Percentiles rank a stretch among this genome's conserved stretches.
These are phyloP conservation scores for Camponotus pennsylvanicus DNA, from an alignment of 1,140 invertebrate genomes.

Conservation along the genomic window DNA sequence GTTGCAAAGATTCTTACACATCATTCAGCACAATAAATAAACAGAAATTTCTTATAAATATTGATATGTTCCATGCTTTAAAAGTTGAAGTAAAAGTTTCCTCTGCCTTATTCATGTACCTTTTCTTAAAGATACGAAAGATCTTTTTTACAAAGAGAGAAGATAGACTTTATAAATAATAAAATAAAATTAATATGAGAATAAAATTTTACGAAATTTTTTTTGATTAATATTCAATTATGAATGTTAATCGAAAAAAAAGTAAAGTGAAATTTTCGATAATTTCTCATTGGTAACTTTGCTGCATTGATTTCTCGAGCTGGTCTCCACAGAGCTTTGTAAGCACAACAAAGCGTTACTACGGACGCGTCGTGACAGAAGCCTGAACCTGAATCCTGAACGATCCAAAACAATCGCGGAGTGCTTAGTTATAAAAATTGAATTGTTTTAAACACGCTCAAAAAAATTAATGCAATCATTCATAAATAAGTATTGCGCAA, in stretches of 20 bases:
- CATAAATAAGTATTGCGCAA: too few species aligned
- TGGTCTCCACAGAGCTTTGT: not conserved
- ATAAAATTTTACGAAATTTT: not conserved
- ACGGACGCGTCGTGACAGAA: constrained; percentile 18
- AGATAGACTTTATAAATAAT: too few species aligned
- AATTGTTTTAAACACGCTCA: not conserved
- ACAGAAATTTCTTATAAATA: not conserved
- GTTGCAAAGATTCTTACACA: not conserved
- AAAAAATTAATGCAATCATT: not conserved
- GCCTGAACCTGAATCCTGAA: too few species aligned
- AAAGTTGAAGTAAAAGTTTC: not conserved
- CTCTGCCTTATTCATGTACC: too few species aligned
- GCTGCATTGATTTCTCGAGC: constrained; percentile 46
- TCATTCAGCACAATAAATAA: constrained; percentile 31
- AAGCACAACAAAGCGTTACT: constrained; percentile 70
- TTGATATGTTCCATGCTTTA: not conserved
- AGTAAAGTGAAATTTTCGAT: not conserved
- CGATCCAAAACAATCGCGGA: not conserved
- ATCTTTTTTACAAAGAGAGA: not conserved
- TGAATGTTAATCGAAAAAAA: not conserved
- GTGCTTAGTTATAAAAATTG: not conserved
- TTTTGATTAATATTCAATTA: not conserved
- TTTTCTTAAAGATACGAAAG: not conserved
- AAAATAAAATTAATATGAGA: not conserved
- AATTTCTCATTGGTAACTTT: not conserved